Evolutionary conservation across 2,113 vertebrate genomes (phyloP).

Genomic region (Dascyllus trimaculatus): DNA sequence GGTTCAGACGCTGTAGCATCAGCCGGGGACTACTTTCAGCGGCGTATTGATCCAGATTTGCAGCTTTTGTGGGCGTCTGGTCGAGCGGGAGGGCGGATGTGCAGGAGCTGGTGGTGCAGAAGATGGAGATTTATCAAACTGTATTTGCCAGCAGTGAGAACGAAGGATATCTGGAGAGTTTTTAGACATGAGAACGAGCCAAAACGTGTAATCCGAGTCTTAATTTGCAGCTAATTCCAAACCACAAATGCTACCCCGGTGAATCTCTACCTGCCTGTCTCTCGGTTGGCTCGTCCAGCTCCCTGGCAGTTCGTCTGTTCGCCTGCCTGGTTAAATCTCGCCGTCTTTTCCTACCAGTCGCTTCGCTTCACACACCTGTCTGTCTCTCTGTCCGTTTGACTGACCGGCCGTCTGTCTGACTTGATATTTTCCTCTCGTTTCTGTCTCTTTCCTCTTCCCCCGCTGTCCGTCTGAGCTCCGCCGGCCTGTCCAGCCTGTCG

Average conservation of each 20-base stretch:
- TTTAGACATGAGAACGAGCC: no score
- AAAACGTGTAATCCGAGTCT: no score
- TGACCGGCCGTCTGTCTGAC: slow-evolving; percentile 31
- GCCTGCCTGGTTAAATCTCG: neutral
- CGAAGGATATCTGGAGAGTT: no score
- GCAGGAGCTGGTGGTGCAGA: no score
- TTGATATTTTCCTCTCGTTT: slow-evolving; percentile 50
- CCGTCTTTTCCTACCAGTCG: slow-evolving; percentile 28
- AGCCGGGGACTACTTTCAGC: neutral
- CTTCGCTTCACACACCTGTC: slow-evolving; percentile 30
- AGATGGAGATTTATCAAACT: no score
- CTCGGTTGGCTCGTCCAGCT: neutral
- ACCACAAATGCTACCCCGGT: neutral
- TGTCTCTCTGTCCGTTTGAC: slow-evolving; percentile 45
- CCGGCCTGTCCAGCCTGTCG: slow-evolving; percentile 5
- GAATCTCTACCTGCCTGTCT: neutral
- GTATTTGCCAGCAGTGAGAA: no score
- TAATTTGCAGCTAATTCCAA: neutral
- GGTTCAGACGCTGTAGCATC: no score
- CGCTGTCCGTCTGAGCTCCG: slow-evolving; percentile 19
- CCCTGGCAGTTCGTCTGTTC: neutral
- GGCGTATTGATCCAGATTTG: neutral
- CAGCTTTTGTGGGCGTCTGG: no score
- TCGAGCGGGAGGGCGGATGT: no score
- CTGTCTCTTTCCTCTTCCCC: slow-evolving; percentile 50